Percentiles rank a stretch among this genome's conserved stretches.
Conservation (phyloP, 2,797 vertebrate genomes). For the Chelon labrosus region DNA sequence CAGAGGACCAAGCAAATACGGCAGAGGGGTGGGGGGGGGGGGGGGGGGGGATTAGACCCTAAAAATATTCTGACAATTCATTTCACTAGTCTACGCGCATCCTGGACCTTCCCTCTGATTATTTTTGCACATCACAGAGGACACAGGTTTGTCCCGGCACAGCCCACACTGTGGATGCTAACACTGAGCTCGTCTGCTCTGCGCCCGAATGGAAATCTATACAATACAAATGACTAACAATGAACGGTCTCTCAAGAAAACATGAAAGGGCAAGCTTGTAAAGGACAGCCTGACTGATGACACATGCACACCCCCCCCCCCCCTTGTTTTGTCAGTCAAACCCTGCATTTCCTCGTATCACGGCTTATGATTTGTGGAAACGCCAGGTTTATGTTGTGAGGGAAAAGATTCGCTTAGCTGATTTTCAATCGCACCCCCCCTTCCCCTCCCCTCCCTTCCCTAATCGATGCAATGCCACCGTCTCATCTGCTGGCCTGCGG, state of each 20-base stretch:
- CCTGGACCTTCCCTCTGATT: not conserved
- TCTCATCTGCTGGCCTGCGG: slow-evolving; percentile 10
- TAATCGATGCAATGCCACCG: slow-evolving; percentile 14
- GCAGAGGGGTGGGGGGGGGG: not conserved
- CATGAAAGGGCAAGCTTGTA: not conserved
- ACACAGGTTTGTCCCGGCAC: not conserved
- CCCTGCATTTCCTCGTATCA: too few species aligned
- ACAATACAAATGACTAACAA: not conserved
- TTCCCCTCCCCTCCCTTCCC: not conserved
- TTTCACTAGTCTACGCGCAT: slow-evolving; percentile 10
- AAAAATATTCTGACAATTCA: slow-evolving; percentile 28
- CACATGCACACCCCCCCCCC: not conserved
- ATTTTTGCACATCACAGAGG: slow-evolving; percentile 21
- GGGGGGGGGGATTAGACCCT: not conserved
- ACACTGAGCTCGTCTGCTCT: not conserved
- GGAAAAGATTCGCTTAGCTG: not conserved
- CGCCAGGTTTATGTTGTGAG: too few species aligned
- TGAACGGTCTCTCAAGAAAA: not conserved
- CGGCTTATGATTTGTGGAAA: too few species aligned
- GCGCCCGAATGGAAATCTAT: not conserved
- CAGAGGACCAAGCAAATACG: not conserved
- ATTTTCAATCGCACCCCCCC: slow-evolving; percentile 1
- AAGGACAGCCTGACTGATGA: not conserved
- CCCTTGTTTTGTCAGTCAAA: not conserved
- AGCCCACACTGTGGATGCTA: slow-evolving; percentile 19